Evolutionary conservation across 2,113 vertebrate genomes (phyloP), one percentile per base, ranked within the genome.

Genomic region (Hylia prasina): DNA sequence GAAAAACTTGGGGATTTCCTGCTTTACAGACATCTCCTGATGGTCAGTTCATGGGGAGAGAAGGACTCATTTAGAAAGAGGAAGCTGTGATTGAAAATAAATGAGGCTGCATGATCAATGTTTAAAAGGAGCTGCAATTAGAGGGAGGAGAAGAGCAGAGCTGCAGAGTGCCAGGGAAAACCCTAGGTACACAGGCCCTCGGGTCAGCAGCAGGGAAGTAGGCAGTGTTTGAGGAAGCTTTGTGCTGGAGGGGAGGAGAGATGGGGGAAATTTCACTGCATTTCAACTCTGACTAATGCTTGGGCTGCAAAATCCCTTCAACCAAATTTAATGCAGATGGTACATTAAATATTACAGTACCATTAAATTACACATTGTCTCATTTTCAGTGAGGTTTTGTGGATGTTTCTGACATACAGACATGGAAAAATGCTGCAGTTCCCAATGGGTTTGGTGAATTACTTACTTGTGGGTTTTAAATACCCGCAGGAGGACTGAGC

Each of bases 241-340:
- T 84, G 78, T 30, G 48, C 90, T 90, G 65, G 83, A 84, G 50
- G 61, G 66, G 50, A 70, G 50, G 84, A 75, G 80, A 61, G 58
- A 44, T 33, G 25, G 56, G 87, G 82, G 40, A 75, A 96, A 90
- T 96, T 91, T 88, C 80, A 87, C 83, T 71, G 51, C 66, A 73
- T 87, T 82, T 64, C 58, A 92, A 45, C 73, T 92, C 64, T 89
- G 79, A 89, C 82, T 93, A 88, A 94, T 6, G 7, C 86, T 94
- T 89, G 76, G 66, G 73, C 90, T 91, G 91, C 95, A 94, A 88
- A 95, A 96, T 94, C 89, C 85, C 92, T 91, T 88, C 91, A 91
- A 69, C 66, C 40, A 97, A 94, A 97, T 97, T 82, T 93, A 91
- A 96, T 95, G 73, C 96, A 96, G 94, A 95, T 95, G 91, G 93